A percentile compares a stretch with the other conserved stretches of the same genome.
Conservation (phyloP, 2,888 invertebrate genomes). For the Prenolepis imparis region DNA sequence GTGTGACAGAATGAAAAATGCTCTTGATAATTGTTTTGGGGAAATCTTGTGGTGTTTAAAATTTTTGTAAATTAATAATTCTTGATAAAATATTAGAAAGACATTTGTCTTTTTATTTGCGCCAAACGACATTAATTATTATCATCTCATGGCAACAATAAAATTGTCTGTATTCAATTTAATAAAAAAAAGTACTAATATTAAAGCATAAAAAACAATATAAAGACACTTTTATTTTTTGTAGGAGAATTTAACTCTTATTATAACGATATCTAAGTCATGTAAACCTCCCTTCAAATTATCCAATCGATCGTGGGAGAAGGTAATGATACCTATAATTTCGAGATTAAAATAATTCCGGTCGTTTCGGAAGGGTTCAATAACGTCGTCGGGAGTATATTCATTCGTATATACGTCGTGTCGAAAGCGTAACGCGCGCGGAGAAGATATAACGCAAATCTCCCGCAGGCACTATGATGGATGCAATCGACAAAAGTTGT, state of each 20-base stretch:
- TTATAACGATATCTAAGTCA: background rate
- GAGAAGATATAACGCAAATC: background rate
- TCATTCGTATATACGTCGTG: slow-evolving; percentile 32
- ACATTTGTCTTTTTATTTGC: background rate
- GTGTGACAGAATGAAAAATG: background rate
- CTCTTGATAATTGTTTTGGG: background rate
- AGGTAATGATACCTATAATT: slow-evolving; percentile 40
- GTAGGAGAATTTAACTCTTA: background rate
- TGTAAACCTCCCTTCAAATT: slow-evolving; percentile 16
- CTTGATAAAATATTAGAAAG: background rate
- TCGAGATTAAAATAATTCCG: slow-evolving; percentile 44
- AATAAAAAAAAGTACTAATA: background rate
- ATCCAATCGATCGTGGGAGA: background rate
- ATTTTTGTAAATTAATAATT: background rate
- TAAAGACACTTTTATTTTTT: background rate
- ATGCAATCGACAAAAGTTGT: slow-evolving; percentile 49
- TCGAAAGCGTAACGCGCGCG: slow-evolving; percentile 8
- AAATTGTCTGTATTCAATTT: background rate
- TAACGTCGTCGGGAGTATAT: slow-evolving; percentile 75
- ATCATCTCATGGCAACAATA: background rate
- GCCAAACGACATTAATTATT: background rate
- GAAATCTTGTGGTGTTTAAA: background rate
- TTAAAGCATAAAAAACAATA: too few relatives aligned
- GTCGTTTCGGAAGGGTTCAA: slow-evolving; percentile 78
- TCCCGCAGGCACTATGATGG: background rate